Percentiles rank a stretch among this genome's conserved stretches.
Conservation (phyloP, 2,888 invertebrate genomes). For the Hyposoter didymator region DNA sequence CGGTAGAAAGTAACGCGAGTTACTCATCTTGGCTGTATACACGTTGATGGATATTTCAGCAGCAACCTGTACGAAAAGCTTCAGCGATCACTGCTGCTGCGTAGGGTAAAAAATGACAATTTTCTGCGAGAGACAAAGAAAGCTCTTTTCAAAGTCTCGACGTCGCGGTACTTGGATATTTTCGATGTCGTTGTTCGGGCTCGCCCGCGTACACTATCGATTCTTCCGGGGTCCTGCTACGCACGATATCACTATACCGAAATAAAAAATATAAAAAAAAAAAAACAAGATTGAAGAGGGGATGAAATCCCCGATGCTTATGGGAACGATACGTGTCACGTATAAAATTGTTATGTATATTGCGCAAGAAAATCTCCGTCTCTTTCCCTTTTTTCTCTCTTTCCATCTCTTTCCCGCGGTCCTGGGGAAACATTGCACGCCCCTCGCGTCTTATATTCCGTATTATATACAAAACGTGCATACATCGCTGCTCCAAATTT, state of each 20-base stretch:
- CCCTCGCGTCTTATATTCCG: constrained; percentile 29
- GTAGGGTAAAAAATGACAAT: constrained; percentile 39
- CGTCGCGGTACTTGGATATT: constrained; percentile 56
- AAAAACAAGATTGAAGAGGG: constrained; percentile 22
- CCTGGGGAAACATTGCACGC: constrained; percentile 5
- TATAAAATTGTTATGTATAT: constrained; percentile 73
- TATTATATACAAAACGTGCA: constrained; percentile 27
- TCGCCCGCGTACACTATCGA: constrained; percentile 56
- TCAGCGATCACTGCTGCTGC: constrained; percentile 33
- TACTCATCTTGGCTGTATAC: too few relatives aligned
- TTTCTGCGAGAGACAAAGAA: constrained; percentile 33
- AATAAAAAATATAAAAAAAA: not conserved
- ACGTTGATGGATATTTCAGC: too few relatives aligned
- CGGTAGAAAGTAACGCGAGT: not conserved
- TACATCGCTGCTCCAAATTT: constrained; percentile 10
- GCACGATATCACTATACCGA: constrained; percentile 4
- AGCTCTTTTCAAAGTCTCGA: constrained; percentile 27
- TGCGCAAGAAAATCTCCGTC: constrained; percentile 51
- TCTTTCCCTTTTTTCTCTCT: constrained; percentile 24
- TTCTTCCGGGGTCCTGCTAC: constrained; percentile 40
- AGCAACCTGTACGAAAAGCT: not conserved
- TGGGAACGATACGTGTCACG: constrained; percentile 71
- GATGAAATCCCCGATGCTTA: constrained; percentile 69
- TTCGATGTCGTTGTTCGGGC: constrained; percentile 53
- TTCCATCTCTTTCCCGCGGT: constrained; percentile 4